Evolutionary conservation across 2,888 invertebrate genomes (phyloP).

Genomic region (Geotrupes spiniger): DNA sequence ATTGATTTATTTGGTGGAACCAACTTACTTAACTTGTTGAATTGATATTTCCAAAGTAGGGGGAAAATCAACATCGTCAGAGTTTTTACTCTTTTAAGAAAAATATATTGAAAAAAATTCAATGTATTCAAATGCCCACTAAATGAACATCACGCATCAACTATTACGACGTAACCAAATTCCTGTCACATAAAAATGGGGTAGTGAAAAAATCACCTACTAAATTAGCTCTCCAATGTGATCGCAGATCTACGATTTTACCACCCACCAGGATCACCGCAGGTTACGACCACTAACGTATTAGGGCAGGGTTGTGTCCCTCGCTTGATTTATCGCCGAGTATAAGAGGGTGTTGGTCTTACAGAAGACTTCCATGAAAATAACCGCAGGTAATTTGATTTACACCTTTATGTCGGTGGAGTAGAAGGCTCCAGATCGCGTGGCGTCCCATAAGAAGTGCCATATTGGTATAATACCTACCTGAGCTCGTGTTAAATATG

Average conservation of each 20-base stretch:
- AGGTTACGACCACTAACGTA: conserved; percentile 18
- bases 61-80: too few relatives aligned
- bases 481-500: conserved; percentile 42
- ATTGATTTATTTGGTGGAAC: too few relatives aligned
- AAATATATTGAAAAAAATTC: too few relatives aligned
- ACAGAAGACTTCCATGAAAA: conserved; percentile 32
- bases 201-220: neutral
- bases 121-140: too few relatives aligned
- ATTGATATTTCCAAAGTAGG: too few relatives aligned
- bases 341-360: conserved; percentile 39
- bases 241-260: conserved; percentile 36
- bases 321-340: conserved; percentile 40
- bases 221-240: conserved; percentile 13
- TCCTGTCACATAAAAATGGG: neutral
- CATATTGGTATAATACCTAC: conserved; percentile 44
- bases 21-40: too few relatives aligned
- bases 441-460: conserved; percentile 29
- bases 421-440: conserved; percentile 32
- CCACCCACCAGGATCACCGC: conserved; percentile 46
- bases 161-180: too few relatives aligned
- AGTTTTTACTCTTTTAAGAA: too few relatives aligned
- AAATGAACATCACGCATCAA: too few relatives aligned
- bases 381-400: conserved; percentile 19
- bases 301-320: conserved; percentile 18
- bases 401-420: conserved; percentile 22